Base-by-base conservation (phyloP, 2,888 invertebrate species). In the Hermaeophaga mercurialis region DNA sequence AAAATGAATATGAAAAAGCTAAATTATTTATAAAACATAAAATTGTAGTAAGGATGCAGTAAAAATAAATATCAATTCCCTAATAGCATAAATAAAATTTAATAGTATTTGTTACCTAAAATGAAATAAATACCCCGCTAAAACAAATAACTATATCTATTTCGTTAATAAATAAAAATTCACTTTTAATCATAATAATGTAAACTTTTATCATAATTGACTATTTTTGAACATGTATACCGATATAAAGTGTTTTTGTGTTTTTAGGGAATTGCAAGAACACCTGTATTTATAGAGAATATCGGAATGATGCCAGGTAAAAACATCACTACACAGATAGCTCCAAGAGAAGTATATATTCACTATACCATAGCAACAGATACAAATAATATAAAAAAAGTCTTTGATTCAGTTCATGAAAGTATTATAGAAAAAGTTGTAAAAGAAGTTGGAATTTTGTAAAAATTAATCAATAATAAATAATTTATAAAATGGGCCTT, bases 281-380 rank as follows among this genome's bases (percentile, higher is more conserved):
- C 59, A 45, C 82, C 79, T 74, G 75, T 82, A 67, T 67, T 80
- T 69, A 60, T 68, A 2, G 71, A 70, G 59, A 64, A 60, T 52
- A 65, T 69, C 19, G 70, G 70, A 18, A 67, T 68, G 45, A 60
- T 79, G 61, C 75, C 75, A 33, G 77, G 78, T 6, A 72, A 72
- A 39, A 72, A 77, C 18, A 70, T 80, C 1, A 80, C 80, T 77
- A 57, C 81, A 77, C 28, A 73, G 69, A 43, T 73, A 34, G 65
- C 69, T 7, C 68, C 71, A n/a, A 62, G 87, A 2, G 84, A 86
- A 64, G 85, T 86, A 63, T 90, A 86, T 73, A 86, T 86, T 73
- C 90, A 90, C 73, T 88, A 84, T 71, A 90, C 90, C 0, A 83
- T 85, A 0, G 90, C 90, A 4, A 89, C 89, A 0, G 88, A 89